Evolutionary conservation across 1,140 invertebrate species (phyloP), one percentile per base, ranked within the genome.

Genomic region (Tyrophagus putrescentiae): DNA sequence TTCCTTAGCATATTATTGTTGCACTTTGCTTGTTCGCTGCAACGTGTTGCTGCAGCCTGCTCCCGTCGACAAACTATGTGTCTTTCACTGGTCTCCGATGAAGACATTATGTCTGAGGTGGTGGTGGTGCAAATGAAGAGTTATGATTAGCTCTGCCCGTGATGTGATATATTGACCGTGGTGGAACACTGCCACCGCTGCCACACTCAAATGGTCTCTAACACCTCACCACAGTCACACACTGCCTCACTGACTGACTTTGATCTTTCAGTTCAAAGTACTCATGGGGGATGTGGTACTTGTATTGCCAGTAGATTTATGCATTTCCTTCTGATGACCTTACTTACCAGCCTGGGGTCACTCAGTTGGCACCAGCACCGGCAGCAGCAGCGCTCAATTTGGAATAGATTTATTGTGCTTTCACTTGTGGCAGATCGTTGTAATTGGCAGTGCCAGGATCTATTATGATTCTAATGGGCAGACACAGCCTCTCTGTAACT

Each of bases 1-100:
- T n/a, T n/a, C n/a, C n/a, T n/a, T n/a, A n/a, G n/a, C n/a, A n/a
- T n/a, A n/a, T n/a, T n/a, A n/a, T n/a, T n/a, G n/a, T n/a, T n/a
- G n/a, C n/a, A n/a, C n/a, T n/a, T n/a, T 21, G 13, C 23, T 48
- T 48, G 45, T 48, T 48, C 45, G 7, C 45, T 48, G 21, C 21
- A 13, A 48, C 45, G 45, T 48, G 45, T 48, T 48, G 45, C 45
- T n/a, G n/a, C n/a, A n/a, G n/a, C n/a, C n/a, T n/a, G n/a, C n/a
- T n/a, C n/a, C n/a, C n/a, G n/a, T n/a, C n/a, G n/a, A n/a, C n/a
- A n/a, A n/a, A n/a, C n/a, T n/a, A n/a, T n/a, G n/a, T n/a, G n/a
- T n/a, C n/a, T n/a, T n/a, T n/a, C n/a, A n/a, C n/a, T n/a, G n/a
- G n/a, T n/a, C n/a, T n/a, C 23, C 45, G 45, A 48, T 48, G 45